Base-by-base conservation (phyloP, 2,888 invertebrate genomes). In the Diaphora mendica region DNA sequence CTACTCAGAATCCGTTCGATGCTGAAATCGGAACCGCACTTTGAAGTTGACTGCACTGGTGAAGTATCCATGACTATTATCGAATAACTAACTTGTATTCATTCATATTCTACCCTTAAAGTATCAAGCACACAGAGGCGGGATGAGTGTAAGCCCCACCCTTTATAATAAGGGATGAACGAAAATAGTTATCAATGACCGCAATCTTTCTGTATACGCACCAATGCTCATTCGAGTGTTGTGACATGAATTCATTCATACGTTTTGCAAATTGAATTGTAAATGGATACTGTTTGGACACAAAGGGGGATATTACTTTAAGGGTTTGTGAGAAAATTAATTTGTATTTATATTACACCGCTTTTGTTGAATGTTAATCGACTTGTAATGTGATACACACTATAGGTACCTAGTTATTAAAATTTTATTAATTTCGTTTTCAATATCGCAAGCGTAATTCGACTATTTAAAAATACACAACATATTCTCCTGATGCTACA, bases 1-100 rank as follows among this genome's bases (percentile, higher is more conserved):
- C 92, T 93, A 82, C 96, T 96, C 81, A 97, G 90, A 84, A 97
- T 96, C 83, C 96, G 94, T 71, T 97, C 96, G 73, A 97, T 97
- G 86, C 96, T 97, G 82, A 97, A 97, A 91, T 96, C 96, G 4
- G 95, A 95, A 78, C 88, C 79, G 79, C 92, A 89, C 87, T 93
- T 94, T 2, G 92, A 90, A 81, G 89, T 87, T 9, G 93, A 91
- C 73, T 90, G 90, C 67, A 90, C 85, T 17, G 90, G 86, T 4
- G 92, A 90, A 59, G 91, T 86, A 86, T 94, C 91, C 94, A 95
- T 94, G 78, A 79, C 82, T 77, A 77, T 70, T 75, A 80, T 77
- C 79, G 39, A 77, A 77, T 75, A 48, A 73, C 72, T 76, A 51
- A 78, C 77, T 77, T 76, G 80, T 79, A 78, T 73, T 64, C 76